These are phyloP conservation scores for Periophthalmus magnuspinnatus DNA, from an alignment of 2,797 vertebrate genomes.

Conservation along the genomic window DNA sequence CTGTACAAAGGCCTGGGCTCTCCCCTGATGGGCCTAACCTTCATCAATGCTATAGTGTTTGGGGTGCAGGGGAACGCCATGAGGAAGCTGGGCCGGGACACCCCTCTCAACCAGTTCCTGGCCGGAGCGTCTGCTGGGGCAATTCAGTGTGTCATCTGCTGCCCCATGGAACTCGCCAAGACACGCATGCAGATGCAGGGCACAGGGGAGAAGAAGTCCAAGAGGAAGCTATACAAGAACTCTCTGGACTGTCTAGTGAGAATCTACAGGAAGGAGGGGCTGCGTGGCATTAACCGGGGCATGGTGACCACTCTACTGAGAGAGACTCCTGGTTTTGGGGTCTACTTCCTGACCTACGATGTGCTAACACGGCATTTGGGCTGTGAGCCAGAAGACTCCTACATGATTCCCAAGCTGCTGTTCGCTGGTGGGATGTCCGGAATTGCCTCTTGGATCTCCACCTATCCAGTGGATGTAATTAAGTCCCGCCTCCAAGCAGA, in stretches of 20 bases:
- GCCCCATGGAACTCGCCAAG: slow-evolving; percentile 98
- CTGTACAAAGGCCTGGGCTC: slow-evolving; percentile 97
- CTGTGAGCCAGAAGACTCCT: slow-evolving; percentile 88
- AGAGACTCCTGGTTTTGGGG: slow-evolving; percentile 93
- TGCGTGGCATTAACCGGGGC: slow-evolving; percentile 90
- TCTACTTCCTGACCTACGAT: slow-evolving; percentile 95
- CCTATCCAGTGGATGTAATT: slow-evolving; percentile 96
- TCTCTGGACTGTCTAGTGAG: slow-evolving; percentile 93
- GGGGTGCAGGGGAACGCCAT: slow-evolving; percentile 95
- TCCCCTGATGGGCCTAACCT: slow-evolving; percentile 97
- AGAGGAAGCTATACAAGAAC: slow-evolving; percentile 89
- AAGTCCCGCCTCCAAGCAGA: slow-evolving; percentile 96
- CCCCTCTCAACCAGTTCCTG: slow-evolving; percentile 93
- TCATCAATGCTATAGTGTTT: slow-evolving; percentile 98
- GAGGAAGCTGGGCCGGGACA: slow-evolving; percentile 86
- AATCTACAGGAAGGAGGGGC: slow-evolving; percentile 89
- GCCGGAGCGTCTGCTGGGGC: slow-evolving; percentile 91
- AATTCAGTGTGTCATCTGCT: slow-evolving; percentile 95
- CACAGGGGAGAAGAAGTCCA: slow-evolving; percentile 87
- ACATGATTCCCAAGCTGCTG: slow-evolving; percentile 92
- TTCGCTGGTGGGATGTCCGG: slow-evolving; percentile 93
- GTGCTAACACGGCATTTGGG: slow-evolving; percentile 86
- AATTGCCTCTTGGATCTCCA: slow-evolving; percentile 94
- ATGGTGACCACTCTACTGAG: slow-evolving; percentile 92
- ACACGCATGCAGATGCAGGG: slow-evolving; percentile 97